Conservation (phyloP, 2,113 vertebrate genomes). For the Actenoides lindsayi region DNA sequence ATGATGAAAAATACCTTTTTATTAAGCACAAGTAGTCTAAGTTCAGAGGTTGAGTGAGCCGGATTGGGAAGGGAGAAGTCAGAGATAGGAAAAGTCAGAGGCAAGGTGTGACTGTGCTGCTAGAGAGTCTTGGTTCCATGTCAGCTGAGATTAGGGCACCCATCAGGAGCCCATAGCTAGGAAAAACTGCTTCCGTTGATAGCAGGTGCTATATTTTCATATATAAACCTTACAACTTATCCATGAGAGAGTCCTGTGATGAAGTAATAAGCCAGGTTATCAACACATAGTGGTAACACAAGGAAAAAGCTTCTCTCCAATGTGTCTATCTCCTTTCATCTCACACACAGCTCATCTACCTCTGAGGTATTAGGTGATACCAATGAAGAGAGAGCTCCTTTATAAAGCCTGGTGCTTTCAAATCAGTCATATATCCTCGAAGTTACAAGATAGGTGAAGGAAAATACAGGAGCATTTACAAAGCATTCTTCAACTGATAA, state of each 20-base stretch:
- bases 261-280: not conserved
- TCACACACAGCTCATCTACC: not conserved
- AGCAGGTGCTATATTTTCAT: not conserved
- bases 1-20: not conserved
- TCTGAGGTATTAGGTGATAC: not conserved
- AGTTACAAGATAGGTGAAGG: not conserved
- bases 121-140: not conserved
- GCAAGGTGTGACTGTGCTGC: not conserved
- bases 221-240: not conserved
- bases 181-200: not conserved
- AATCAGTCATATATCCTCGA: not conserved
- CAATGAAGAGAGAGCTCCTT: not conserved
- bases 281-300: accelerated
- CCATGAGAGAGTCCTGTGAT: not conserved
- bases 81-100: not conserved
- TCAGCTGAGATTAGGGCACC: not conserved
- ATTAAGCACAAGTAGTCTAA: not conserved
- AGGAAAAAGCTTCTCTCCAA: not conserved
- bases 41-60: not conserved
- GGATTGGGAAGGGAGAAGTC: not conserved
- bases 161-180: not conserved
- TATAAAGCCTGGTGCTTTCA: not conserved
- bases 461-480: not conserved
- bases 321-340: not conserved
- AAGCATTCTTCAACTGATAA: not conserved